Conservation (phyloP, 2,888 invertebrate species). For the Nasonovia ribisnigri region DNA sequence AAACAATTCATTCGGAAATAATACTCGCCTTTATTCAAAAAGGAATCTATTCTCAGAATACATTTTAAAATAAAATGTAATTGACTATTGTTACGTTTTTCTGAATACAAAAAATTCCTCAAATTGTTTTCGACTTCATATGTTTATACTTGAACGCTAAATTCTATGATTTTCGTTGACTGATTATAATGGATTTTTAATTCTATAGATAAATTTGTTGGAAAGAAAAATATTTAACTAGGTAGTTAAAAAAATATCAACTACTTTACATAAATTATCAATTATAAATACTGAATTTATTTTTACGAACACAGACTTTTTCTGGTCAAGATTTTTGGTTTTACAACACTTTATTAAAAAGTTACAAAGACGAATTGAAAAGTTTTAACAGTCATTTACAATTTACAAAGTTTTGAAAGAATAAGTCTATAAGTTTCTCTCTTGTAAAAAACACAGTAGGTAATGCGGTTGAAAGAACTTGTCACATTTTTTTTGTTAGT, state of each 20-base stretch:
- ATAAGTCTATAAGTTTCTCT: conserved; percentile 39
- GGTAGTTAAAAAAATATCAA: background rate
- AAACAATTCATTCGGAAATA: background rate
- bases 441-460: conserved; percentile 8
- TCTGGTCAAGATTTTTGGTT: background rate
- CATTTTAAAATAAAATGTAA: background rate
- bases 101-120: background rate
- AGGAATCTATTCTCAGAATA: background rate
- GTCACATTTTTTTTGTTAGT: conserved; percentile 16
- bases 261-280: background rate
- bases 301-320: background rate
- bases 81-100: background rate
- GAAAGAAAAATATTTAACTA: background rate
- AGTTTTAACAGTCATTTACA: conserved; percentile 41
- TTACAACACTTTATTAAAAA: background rate
- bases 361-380: conserved; percentile 30
- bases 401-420: conserved; percentile 45
- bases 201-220: background rate
- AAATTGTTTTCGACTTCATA: background rate
- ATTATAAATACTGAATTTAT: background rate
- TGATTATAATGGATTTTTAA: background rate
- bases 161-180: background rate
- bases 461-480: conserved; percentile 33
- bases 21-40: background rate
- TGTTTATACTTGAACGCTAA: background rate